Conservation (phyloP, 2,797 vertebrate species). For the Florisuga fusca region DNA sequence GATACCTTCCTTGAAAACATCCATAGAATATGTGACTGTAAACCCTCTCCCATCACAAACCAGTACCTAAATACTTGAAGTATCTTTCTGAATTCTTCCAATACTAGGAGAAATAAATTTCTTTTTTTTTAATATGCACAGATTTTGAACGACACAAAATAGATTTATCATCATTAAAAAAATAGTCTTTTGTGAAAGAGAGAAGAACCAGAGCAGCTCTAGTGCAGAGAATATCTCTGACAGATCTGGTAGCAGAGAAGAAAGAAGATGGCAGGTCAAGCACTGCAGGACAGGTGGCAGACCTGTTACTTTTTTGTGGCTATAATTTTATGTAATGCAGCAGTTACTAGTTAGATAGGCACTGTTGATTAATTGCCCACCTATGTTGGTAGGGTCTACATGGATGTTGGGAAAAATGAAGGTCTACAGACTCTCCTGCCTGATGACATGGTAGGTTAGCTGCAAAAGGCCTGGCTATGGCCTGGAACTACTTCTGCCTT, state of each 20-base stretch:
- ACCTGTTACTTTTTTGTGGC: fast-evolving
- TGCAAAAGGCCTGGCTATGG: neutral
- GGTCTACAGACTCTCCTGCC: neutral
- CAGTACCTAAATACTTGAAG: neutral
- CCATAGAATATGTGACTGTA: neutral
- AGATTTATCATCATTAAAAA: neutral
- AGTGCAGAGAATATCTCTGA: neutral
- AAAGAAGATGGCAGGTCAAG: neutral
- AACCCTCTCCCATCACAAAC: neutral
- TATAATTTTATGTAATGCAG: neutral
- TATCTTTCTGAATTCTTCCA: neutral
- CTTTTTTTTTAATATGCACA: neutral
- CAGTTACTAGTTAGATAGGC: neutral
- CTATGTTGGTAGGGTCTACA: neutral
- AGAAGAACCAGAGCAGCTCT: neutral
- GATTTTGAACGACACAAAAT: neutral
- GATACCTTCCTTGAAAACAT: neutral
- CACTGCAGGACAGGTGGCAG: neutral
- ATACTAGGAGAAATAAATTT: neutral
- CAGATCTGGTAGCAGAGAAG: neutral
- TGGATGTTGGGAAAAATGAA: neutral
- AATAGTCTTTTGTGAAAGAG: neutral
- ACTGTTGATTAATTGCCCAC: fast-evolving
- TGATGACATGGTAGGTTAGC: neutral
- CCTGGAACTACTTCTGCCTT: neutral